These are phyloP conservation scores for Agrochola circellaris DNA, from an alignment of 2,888 invertebrate species.

Conservation along the genomic window DNA sequence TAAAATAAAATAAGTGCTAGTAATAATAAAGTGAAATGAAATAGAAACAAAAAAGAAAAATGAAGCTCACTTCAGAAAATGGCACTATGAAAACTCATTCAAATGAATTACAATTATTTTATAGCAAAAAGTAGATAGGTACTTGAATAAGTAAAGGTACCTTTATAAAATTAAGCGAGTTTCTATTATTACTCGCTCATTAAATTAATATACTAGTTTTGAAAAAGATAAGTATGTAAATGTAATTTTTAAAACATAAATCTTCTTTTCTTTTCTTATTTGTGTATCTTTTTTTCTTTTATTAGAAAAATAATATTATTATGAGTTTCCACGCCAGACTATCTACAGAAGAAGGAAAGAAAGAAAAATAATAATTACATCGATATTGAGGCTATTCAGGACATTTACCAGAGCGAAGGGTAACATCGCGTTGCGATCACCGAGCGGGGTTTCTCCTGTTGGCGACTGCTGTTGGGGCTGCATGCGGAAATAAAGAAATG, in stretches of 20 bases:
- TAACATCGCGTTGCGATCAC: constrained; percentile 86
- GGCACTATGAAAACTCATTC: constrained; percentile 71
- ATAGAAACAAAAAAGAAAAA: constrained; percentile 48
- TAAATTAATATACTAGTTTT: constrained; percentile 35
- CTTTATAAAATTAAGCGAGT: constrained; percentile 56
- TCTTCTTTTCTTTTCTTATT: not conserved
- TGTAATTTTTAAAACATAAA: not conserved
- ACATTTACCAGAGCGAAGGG: constrained; percentile 90
- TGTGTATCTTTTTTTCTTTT: not conserved
- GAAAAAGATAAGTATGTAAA: not conserved
- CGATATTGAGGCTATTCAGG: constrained; percentile 90
- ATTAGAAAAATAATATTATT: too few species aligned
- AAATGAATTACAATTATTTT: constrained; percentile 63
- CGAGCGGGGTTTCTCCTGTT: constrained; percentile 83
- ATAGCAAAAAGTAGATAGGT: constrained; percentile 18
- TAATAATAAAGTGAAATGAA: constrained; percentile 54
- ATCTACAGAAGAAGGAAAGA: constrained; percentile 67
- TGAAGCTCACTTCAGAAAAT: constrained; percentile 62
- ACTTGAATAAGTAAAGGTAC: constrained; percentile 59
- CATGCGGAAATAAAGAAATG: constrained; percentile 63
- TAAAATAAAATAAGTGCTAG: constrained; percentile 47
- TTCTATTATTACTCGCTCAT: constrained; percentile 36
- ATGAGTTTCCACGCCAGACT: constrained; percentile 73
- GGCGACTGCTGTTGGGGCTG: constrained; percentile 88
- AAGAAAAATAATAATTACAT: constrained; percentile 86